Base-by-base conservation (phyloP, 1,140 invertebrate genomes). In the Drosophila littoralis region DNA sequence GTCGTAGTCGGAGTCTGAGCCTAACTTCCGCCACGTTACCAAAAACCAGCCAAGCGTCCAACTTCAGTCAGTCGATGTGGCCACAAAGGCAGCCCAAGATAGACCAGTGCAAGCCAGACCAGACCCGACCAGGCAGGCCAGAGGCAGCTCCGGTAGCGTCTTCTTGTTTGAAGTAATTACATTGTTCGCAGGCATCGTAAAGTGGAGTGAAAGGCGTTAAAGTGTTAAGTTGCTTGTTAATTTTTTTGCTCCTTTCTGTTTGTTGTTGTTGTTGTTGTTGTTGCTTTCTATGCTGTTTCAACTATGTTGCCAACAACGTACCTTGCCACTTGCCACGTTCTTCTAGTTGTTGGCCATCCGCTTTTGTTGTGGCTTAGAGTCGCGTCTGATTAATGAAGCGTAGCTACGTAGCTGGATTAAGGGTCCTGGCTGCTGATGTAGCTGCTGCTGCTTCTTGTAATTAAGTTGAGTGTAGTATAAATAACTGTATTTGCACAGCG, bases 201-300 rank as follows among this genome's bases (percentile, higher is more conserved):
- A 88, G 79, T 86, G 83, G 79, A 89, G 85, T 83, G 81, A 89
- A 84, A 89, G 85, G 84, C 84, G 84, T 89, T 89, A 89, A 89
- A 89, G 84, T 89, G 84, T 89, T 89, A 89, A 89, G 84, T 90
- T 89, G 84, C 84, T 89, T 89, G 84, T 89, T 89, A 89, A 89
- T 89, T 89, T 89, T 86, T 81, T 77, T 50, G n/a, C 28, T 60
- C 60, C 68, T 28, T 28, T 28, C 43, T 54, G 57, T 60, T 32
- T 17, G 17, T 17, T 17, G 17, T 17, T 22, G 22, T 36, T 38
- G 50, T 17, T 46, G 36, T 13, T 64, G 65, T 40, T 68, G n/a
- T 43, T 52, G 22, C 55, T 22, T 43, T 40, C 54, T 77, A 50
- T 66, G 64, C 43, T 46, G 33, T 17, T 52, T 46, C 35, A 60